A percentile compares a stretch with the other conserved stretches of the same genome.
phyloP scores from a whole-genome alignment of 1,140 invertebrate genomes.

The Lordiphosa stackelbergi region DNA sequence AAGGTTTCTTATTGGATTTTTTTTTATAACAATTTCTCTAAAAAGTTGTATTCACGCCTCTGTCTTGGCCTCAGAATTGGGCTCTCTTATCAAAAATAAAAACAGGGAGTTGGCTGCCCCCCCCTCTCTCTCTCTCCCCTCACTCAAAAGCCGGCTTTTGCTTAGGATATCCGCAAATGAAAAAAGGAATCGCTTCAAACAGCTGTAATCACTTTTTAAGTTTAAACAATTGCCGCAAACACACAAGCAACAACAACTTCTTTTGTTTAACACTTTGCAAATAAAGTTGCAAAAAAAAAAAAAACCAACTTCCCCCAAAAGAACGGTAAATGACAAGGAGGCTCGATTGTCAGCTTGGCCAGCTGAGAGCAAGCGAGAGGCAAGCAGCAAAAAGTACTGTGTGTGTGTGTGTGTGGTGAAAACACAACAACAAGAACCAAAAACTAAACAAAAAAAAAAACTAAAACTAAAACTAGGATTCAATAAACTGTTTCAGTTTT shows the following conservation, averaged over 20 bases:
- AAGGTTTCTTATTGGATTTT: no score
- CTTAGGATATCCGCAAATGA: no score
- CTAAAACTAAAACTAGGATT: background rate
- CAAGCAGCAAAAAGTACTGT: background rate
- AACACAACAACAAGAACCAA: background rate
- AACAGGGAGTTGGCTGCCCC: no score
- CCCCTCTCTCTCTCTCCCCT: no score
- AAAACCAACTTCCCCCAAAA: background rate
- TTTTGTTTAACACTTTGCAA: background rate
- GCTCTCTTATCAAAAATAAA: no score
- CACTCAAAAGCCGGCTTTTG: no score
- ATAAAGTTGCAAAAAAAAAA: background rate
- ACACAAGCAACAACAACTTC: background rate
- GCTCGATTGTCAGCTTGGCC: conserved; percentile 32
- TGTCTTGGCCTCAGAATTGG: no score
- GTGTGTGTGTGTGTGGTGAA: background rate
- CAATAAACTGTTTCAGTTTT: background rate
- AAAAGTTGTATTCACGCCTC: no score
- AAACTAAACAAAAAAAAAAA: background rate
- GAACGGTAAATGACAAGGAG: conserved; percentile 25
- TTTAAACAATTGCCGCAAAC: background rate
- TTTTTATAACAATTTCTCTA: no score
- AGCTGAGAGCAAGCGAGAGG: conserved; percentile 34
- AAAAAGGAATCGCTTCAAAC: no score
- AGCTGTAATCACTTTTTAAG: no score